phyloP scores from a whole-genome alignment of 2,113 vertebrate species.

The Engystomops pustulosus region DNA sequence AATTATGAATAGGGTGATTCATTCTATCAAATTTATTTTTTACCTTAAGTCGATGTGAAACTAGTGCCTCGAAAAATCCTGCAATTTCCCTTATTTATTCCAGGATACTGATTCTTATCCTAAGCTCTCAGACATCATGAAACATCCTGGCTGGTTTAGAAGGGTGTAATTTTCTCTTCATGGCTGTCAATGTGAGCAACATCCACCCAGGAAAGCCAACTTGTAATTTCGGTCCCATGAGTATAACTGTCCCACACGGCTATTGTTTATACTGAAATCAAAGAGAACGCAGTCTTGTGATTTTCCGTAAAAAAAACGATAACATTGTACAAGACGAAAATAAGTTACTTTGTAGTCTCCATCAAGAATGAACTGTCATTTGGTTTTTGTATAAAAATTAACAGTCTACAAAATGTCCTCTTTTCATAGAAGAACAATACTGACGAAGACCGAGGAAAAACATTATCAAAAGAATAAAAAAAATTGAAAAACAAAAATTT shows the following conservation, averaged over 20 bases:
- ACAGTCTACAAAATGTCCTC: too few species aligned
- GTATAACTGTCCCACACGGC: not conserved
- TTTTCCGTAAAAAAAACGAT: too few species aligned
- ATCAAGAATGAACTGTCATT: too few species aligned
- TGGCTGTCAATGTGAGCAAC: not conserved
- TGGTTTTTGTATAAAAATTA: too few species aligned
- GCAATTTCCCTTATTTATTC: not conserved
- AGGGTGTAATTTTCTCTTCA: constrained; percentile 21
- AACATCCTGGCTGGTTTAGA: not conserved
- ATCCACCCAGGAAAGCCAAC: constrained; percentile 2
- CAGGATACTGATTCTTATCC: not conserved
- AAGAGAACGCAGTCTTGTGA: not conserved
- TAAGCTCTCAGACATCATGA: not conserved
- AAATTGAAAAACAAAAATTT: not conserved
- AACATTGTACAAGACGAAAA: not conserved
- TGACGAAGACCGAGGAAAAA: too few species aligned
- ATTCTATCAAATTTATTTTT: too few species aligned
- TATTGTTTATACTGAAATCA: constrained; percentile 1
- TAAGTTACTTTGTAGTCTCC: not conserved
- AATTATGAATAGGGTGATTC: too few species aligned
- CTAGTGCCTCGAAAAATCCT: not conserved
- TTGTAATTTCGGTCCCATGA: not conserved
- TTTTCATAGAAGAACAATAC: too few species aligned
- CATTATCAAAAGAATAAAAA: too few species aligned
- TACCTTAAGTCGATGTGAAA: too few species aligned